A percentile compares a stretch with the other conserved stretches of the same genome.
Conservation (phyloP, 1,140 invertebrate genomes). For the Pomacea maculata region DNA sequence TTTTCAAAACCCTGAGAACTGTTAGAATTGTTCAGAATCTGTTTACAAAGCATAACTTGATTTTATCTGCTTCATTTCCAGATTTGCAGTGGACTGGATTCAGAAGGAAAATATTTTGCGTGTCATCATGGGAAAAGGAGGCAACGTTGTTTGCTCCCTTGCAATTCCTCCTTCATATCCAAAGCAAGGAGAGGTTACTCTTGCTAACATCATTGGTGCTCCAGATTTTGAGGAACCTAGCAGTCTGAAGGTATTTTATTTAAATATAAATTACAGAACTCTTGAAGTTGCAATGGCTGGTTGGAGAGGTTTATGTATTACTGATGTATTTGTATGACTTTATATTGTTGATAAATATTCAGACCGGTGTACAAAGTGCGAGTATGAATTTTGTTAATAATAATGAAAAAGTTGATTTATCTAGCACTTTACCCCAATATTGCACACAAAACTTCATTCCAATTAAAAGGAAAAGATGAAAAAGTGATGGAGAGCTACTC, state of each 20-base stretch:
- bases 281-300: too few species aligned
- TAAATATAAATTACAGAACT: too few species aligned
- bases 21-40: too few species aligned
- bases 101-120: conserved; percentile 33
- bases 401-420: too few species aligned
- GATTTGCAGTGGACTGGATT: conserved; percentile 48
- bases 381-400: background rate
- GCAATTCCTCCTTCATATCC: conserved; percentile 32
- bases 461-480: too few species aligned
- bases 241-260: conserved; percentile 5
- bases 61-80: conserved; percentile 16
- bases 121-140: conserved; percentile 36
- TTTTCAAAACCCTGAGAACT: too few species aligned
- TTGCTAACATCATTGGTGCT: conserved; percentile 24
- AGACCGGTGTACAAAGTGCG: background rate
- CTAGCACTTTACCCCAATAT: too few species aligned
- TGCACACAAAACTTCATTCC: too few species aligned
- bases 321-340: background rate
- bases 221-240: background rate
- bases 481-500: too few species aligned
- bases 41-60: too few species aligned
- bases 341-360: background rate
- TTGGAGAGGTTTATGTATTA: background rate
- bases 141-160: conserved; percentile 36
- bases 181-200: conserved; percentile 32